phyloP scores from a whole-genome alignment of 2,113 vertebrate species.

The Jacana jacana region DNA sequence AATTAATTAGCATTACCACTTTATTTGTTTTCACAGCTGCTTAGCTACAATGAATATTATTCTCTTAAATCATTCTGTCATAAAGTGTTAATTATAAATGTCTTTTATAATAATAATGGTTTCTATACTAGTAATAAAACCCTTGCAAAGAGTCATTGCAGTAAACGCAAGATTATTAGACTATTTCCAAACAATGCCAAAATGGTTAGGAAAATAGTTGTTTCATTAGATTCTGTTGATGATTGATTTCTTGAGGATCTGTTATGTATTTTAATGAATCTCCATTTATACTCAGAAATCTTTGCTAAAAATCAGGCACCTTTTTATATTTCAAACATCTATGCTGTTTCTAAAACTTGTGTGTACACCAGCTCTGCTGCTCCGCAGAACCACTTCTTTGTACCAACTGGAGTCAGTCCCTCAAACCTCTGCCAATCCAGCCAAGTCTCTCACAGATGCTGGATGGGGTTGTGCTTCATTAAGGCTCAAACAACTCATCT shows the following conservation, averaged over 20 bases:
- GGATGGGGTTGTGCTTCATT: not conserved
- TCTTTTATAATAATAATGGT: conserved; percentile 43
- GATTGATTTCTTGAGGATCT: conserved; percentile 11
- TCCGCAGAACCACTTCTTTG: not conserved
- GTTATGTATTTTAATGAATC: conserved; percentile 23
- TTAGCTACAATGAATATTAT: conserved; percentile 56
- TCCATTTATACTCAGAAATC: not conserved
- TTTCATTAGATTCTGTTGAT: conserved; percentile 46
- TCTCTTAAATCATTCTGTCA: conserved; percentile 55
- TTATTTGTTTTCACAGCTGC: conserved; percentile 66
- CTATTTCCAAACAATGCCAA: conserved; percentile 55
- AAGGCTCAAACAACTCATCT: not conserved
- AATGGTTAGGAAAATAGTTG: conserved; percentile 42
- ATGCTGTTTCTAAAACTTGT: not conserved
- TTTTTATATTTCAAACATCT: not conserved
- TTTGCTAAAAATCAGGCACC: not conserved
- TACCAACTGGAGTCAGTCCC: not conserved
- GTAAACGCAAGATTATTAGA: conserved; percentile 36
- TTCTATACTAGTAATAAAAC: conserved; percentile 22
- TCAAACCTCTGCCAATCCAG: not conserved
- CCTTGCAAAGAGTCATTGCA: conserved; percentile 41
- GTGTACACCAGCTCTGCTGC: not conserved
- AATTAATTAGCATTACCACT: conserved; percentile 53
- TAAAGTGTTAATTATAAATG: conserved; percentile 59
- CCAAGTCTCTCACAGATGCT: not conserved